Base-by-base conservation (phyloP, 2,113 vertebrate genomes). In the Columba janthina region DNA sequence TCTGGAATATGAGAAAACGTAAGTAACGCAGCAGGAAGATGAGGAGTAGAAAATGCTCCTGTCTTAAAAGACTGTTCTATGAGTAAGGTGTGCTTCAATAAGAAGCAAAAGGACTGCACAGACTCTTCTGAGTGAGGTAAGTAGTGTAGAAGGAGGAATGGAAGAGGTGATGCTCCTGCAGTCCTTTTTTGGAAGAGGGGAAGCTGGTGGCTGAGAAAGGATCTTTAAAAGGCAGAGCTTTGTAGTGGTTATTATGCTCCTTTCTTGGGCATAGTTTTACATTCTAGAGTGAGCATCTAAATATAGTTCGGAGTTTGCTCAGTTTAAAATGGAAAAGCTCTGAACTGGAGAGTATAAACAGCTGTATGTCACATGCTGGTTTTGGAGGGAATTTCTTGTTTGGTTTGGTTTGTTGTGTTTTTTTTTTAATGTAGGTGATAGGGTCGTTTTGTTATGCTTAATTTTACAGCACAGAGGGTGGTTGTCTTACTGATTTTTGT, bases 1-100 rank as follows among this genome's bases (percentile, higher is more conserved):
- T 5, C 90, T 99, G 91, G 99, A 99, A 85, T 99, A 99, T 48
- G 99, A 99, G 93, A 99, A 99, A 97, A 99, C 99, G 42, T 99
- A 96, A 88, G 98, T 98, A 25, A 25, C 40, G 2, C 29, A 10
- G 11, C 17, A 48, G 1, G 3, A 10, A 61, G 5, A 12, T 36
- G 51, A 78, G 32, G 22, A 56, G 70, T n/a, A 34, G 79, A n/a
- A 81, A 72, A 50, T 16, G 12, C n/a, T 48, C 0, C 0, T 25
- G 13, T 34, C 42, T 24, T 54, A 14, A 1, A 77, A 34, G n/a
- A 20, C 11, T 60, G 53, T 0, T 3, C 6, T 7, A 66, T 18
- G 10, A 74, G 11, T 24, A 11, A 74, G 11, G 1, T 79, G 6
- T 57, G 24, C 38, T 82, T 66, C 40, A 90, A 31, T 14, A 21